Base-by-base conservation (phyloP, 2,797 vertebrate genomes). In the Hemitrygon akajei region DNA sequence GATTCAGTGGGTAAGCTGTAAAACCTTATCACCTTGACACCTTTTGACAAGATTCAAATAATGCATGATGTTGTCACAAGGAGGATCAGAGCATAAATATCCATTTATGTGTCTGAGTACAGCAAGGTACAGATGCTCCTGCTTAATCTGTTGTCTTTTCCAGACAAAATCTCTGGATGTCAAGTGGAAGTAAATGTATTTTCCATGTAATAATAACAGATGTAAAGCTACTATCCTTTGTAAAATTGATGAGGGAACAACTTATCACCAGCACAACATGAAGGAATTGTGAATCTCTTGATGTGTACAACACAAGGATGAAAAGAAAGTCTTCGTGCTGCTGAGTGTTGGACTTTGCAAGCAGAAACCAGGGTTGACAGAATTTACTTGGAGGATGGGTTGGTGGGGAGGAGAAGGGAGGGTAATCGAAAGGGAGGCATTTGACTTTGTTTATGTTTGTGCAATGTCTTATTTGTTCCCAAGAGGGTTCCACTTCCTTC, bases 221-320 rank as follows among this genome's bases (percentile, higher is more conserved):
- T 91, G 40, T 71, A 25, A 91, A 91, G 37, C 22, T 34, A 27
- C 66, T 40, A 40, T 25, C 89, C 71, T 11, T 20, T 47, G 34
- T 40, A 71, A 91, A 91, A 73, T 40, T 91, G 89, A 91, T 71
- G 66, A 73, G 40, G 7, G 20, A 37, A 69, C 87, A 40, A 91
- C 71, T 91, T 91, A 73, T 73, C 20, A 22, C 34, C 66, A 40
- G 66, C 22, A 20, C n/a, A 25, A 47, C n/a, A 22, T 47, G 89
- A 91, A 69, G 20, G 66, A 9, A 2, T 40, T 34, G 63, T 5
- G 30, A 37, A 66, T 69, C 87, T 69, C 95, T 95, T 94, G 95
- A 95, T 95, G 95, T 95, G 95, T 95, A 95, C 9, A 95, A 94
- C 91, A 94, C 84, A 94, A 94, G 93, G 95, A 94, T 94, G 93